Evolutionary conservation across 2,888 invertebrate genomes (phyloP).

Genomic region (Drosophila antonietae): DNA sequence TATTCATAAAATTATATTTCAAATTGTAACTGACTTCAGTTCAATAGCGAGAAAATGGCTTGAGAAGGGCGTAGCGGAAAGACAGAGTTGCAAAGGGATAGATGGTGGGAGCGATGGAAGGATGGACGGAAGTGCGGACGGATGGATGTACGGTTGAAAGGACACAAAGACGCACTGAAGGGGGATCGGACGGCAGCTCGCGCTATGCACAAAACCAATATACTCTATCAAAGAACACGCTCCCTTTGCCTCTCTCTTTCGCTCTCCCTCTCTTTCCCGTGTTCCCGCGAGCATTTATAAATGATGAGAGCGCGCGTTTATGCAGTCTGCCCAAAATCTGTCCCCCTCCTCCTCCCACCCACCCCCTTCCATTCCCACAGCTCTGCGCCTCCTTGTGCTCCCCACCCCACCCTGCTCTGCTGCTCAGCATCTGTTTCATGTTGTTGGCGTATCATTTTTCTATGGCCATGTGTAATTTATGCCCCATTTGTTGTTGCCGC

Average conservation of each 20-base stretch:
- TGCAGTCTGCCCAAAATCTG: neutral
- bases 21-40: no score
- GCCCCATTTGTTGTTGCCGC: conserved; percentile 67
- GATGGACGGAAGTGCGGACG: no score
- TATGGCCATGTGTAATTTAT: conserved; percentile 80
- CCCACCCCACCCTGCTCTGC: no score
- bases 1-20: no score
- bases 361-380: no score
- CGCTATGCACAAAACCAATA: neutral
- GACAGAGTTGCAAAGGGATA: neutral
- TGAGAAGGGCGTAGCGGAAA: neutral
- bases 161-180: neutral
- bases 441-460: conserved; percentile 76
- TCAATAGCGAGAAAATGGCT: neutral
- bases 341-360: neutral
- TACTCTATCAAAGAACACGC: neutral
- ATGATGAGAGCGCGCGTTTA: conserved; percentile 72
- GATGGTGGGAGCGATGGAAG: no score
- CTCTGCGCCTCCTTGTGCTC: neutral
- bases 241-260: neutral
- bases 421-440: conserved; percentile 74
- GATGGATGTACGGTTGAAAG: no score
- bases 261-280: neutral
- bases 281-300: conserved; percentile 71
- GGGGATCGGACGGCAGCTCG: neutral